phyloP scores from a whole-genome alignment of 2,888 invertebrate genomes.

The Trichopoda pennipes region DNA sequence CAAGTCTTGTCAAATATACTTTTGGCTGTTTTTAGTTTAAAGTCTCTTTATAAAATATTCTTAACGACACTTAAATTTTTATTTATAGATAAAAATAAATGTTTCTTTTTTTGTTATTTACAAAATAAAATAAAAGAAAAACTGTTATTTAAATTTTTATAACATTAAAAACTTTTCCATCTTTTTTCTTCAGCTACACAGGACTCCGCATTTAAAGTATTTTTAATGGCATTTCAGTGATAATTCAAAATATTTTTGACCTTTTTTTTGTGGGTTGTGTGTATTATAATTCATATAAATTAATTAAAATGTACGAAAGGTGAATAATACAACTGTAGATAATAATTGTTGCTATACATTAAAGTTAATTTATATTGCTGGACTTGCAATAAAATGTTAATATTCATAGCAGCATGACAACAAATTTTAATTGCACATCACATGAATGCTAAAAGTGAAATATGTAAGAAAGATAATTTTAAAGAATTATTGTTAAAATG shows the following conservation, averaged over 20 bases:
- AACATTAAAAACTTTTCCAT: too few relatives aligned
- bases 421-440: constrained; percentile 10
- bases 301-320: constrained; percentile 45
- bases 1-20: constrained; percentile 19
- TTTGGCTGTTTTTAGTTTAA: constrained; percentile 33
- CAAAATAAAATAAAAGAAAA: constrained; percentile 10
- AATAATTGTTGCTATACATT: constrained; percentile 44
- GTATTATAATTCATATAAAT: constrained; percentile 47
- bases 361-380: background rate
- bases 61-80: constrained; percentile 66
- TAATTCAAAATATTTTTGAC: constrained; percentile 39
- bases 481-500: too few relatives aligned
- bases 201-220: constrained; percentile 1
- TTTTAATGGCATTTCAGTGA: constrained; percentile 62
- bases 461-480: too few relatives aligned
- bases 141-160: background rate
- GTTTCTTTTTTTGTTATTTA: constrained; percentile 1
- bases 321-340: constrained; percentile 20
- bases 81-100: constrained; percentile 63
- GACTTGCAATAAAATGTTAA: constrained; percentile 16
- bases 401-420: background rate
- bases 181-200: background rate
- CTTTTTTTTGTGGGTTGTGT: constrained; percentile 17
- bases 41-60: constrained; percentile 48
- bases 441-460: background rate